These are phyloP conservation scores for Hippocampus comes DNA, from an alignment of 2,113 vertebrate species.

Conservation along the genomic window DNA sequence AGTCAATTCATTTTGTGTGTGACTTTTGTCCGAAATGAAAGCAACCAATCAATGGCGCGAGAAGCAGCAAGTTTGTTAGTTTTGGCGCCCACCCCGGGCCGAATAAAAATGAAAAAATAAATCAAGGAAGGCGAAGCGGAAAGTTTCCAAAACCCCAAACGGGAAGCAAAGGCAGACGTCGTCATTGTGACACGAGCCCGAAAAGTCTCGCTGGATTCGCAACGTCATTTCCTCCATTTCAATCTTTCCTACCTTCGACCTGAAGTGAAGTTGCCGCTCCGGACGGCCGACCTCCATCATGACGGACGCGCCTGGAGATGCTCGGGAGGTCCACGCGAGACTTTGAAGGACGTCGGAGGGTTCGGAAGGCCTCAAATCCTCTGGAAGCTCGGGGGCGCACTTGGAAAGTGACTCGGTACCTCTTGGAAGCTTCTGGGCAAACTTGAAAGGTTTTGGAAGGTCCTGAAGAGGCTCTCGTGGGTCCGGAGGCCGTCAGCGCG, in stretches of 20 bases:
- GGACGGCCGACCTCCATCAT: slow-evolving; percentile 65
- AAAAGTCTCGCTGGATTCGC: background rate
- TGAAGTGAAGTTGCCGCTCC: slow-evolving; percentile 47
- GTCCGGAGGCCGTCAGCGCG: background rate
- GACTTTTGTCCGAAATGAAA: too few relatives aligned
- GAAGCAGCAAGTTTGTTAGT: too few relatives aligned
- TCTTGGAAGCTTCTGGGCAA: too few relatives aligned
- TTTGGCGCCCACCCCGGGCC: background rate
- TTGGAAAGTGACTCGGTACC: background rate
- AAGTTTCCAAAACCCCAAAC: background rate
- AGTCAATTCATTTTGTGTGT: too few relatives aligned
- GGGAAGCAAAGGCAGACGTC: background rate
- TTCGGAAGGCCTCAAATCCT: background rate
- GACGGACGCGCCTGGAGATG: background rate
- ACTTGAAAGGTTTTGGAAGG: background rate
- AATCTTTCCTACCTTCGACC: slow-evolving; percentile 54
- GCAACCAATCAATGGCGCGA: too few relatives aligned
- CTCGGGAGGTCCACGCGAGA: background rate
- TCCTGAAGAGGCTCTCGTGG: slow-evolving; percentile 3
- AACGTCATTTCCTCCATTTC: too few relatives aligned
- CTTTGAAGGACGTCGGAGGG: background rate
- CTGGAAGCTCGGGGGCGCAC: background rate
- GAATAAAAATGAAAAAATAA: background rate
- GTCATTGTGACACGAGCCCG: background rate
- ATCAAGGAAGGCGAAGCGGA: background rate